These are phyloP conservation scores for Amblyteles armatorius DNA, from an alignment of 2,888 invertebrate species.

Conservation along the genomic window DNA sequence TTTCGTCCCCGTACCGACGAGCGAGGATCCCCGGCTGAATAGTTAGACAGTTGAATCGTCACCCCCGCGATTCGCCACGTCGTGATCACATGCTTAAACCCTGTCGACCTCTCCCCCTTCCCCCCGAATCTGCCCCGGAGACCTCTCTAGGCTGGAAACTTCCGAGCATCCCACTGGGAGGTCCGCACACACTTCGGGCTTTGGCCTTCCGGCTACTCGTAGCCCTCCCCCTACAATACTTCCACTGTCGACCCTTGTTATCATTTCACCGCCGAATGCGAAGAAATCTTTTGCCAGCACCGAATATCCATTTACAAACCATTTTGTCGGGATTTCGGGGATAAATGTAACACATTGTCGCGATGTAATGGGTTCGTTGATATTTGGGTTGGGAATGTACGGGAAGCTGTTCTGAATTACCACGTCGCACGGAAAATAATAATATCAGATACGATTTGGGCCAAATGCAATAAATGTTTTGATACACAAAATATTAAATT, in stretches of 20 bases:
- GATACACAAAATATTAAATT: too few species aligned
- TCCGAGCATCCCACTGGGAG: conserved; percentile 1
- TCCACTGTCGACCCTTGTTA: conserved; percentile 25
- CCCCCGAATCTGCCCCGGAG: not conserved
- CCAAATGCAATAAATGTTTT: too few species aligned
- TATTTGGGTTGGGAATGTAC: not conserved
- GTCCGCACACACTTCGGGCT: conserved; percentile 2
- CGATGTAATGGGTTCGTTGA: not conserved
- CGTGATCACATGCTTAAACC: conserved; percentile 46
- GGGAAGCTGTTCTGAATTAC: not conserved
- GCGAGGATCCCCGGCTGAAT: conserved; percentile 42
- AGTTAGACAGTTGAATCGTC: conserved; percentile 46
- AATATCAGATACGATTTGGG: not conserved
- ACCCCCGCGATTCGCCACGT: conserved; percentile 40
- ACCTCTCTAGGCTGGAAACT: conserved; percentile 23
- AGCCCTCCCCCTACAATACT: conserved; percentile 9
- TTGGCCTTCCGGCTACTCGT: conserved; percentile 1
- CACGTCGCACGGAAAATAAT: not conserved
- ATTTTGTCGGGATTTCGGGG: conserved; percentile 2
- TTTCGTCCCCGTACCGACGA: conserved; percentile 3
- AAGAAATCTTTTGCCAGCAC: conserved; percentile 2
- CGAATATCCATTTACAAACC: not conserved
- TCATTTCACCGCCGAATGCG: not conserved
- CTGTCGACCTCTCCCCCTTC: not conserved
- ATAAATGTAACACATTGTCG: not conserved